These are phyloP conservation scores for Lypha dubia DNA, from an alignment of 2,888 invertebrate genomes.

Conservation along the genomic window DNA sequence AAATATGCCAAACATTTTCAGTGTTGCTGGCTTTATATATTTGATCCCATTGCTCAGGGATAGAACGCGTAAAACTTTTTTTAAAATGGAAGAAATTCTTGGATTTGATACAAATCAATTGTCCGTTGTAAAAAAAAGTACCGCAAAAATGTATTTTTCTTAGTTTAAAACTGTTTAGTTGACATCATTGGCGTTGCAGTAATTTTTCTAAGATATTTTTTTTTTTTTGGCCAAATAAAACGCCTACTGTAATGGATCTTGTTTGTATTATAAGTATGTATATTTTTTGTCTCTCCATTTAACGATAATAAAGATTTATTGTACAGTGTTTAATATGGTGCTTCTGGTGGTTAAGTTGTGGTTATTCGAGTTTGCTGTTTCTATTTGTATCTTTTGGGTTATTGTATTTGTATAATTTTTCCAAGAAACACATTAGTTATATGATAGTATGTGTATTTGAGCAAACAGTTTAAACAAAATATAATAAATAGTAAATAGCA, in stretches of 20 bases:
- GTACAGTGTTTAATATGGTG: conserved; percentile 32
- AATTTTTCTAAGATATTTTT: neutral
- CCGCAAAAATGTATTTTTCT: no score
- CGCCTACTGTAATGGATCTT: conserved; percentile 41
- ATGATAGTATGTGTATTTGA: no score
- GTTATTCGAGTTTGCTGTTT: conserved; percentile 1
- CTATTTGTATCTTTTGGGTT: conserved; percentile 45
- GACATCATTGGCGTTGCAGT: neutral
- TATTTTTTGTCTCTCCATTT: neutral
- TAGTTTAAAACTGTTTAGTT: neutral
- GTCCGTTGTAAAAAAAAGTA: no score
- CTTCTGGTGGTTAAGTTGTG: conserved; percentile 5
- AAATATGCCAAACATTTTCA: no score
- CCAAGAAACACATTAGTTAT: conserved; percentile 49
- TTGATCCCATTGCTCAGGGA: no score
- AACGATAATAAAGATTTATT: conserved; percentile 55
- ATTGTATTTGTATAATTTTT: conserved; percentile 43
- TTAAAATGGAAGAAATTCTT: no score
- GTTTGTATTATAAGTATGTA: no score
- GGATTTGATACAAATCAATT: no score
- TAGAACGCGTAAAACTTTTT: no score
- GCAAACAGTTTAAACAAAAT: conserved; percentile 2
- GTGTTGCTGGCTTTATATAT: no score
- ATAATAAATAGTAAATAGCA: conserved; percentile 3
- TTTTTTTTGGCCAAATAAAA: conserved; percentile 1